Base-by-base conservation (phyloP, 2,888 invertebrate genomes). In the Scaptomyza reducta region DNA sequence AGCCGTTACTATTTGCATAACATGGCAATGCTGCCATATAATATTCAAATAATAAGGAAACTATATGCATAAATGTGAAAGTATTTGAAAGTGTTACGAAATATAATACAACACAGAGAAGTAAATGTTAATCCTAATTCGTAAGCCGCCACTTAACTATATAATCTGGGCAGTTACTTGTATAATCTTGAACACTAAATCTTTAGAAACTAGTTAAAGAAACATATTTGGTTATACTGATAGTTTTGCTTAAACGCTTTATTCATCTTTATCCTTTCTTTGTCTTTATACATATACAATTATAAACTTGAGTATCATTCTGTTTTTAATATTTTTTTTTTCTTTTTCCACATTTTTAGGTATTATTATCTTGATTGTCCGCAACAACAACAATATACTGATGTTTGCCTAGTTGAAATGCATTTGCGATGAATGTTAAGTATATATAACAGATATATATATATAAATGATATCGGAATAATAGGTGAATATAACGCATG, bases 401-500 rank as follows among this genome's bases (percentile, higher is more conserved):
- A 67, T 67, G 22, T 82, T 82, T 69, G 77, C 65, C 83, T 79
- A 79, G 70, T 66, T 66, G 67, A 87, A 87, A 87, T 84, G 82
- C 85, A 73, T 70, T 76, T 65, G 49, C 49, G 61, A 77, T 74
- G 56, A 72, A 64, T 70, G 54, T 29, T 56, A 47, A 35, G 29
- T 31, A 14, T 45, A 47, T 51, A 27, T 41, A 50, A 49, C 38
- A 51, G 62, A 47, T 58, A 46, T n/a, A 13, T 33, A 57, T 72
- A 29, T 49, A 51, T 68, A 63, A 18, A 27, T 41, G 56, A 47
- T 63, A 31, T 62, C 59, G 68, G 45, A 62, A 51, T 14, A 25
- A 16, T 53, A 57, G 69, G 70, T 78, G 22, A 22, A 44, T 78
- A 88, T 88, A 89, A 89, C 88, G 88, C 88, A 89, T 81, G 25